A percentile compares a stretch with the other conserved stretches of the same genome.
phyloP scores from a whole-genome alignment of 2,113 vertebrate genomes.

The Urocitellus parryii region DNA sequence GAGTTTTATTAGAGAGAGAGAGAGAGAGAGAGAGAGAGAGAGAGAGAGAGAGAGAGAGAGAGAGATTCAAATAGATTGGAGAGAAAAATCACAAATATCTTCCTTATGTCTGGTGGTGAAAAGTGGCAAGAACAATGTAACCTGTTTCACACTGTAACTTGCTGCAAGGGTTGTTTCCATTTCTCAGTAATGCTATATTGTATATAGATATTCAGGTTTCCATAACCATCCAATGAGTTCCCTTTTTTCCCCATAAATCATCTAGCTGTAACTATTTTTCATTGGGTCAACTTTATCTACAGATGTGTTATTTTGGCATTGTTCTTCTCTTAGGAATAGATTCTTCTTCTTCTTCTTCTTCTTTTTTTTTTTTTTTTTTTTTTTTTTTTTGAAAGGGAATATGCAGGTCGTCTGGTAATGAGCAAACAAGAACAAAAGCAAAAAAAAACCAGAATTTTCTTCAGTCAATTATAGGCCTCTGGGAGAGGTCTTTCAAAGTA shows the following conservation, averaged over 20 bases:
- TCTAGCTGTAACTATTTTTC: not conserved
- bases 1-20: not conserved
- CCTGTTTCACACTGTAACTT: not conserved
- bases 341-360: too few species aligned
- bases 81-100: not conserved
- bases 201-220: not conserved
- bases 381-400: not conserved
- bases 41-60: not conserved
- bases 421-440: constrained; percentile 23
- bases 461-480: not conserved
- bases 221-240: not conserved
- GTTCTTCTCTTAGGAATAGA: not conserved
- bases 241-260: not conserved
- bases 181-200: not conserved
- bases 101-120: not conserved
- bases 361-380: not conserved
- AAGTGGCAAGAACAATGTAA: not conserved
- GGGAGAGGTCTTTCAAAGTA: not conserved
- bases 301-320: not conserved
- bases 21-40: not conserved
- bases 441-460: not conserved
- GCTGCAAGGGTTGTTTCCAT: not conserved
- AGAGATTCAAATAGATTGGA: not conserved
- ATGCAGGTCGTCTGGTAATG: not conserved
- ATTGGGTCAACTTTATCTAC: not conserved